Conservation (phyloP, 2,797 vertebrate genomes). For the Petrocephalus sullivani region DNA sequence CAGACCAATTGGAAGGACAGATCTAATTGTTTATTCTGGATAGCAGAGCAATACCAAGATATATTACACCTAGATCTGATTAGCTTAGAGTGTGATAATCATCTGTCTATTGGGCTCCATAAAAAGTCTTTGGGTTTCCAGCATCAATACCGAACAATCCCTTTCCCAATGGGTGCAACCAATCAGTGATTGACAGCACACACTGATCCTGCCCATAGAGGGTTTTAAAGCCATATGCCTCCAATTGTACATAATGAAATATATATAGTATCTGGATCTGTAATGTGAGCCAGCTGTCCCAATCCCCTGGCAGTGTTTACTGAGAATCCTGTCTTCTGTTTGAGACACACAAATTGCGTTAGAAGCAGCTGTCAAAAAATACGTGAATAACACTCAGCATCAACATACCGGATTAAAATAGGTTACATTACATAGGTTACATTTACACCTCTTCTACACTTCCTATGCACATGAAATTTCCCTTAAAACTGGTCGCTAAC, state of each 20-base stretch:
- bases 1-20: neutral
- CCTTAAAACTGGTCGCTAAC: neutral
- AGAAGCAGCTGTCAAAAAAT: neutral
- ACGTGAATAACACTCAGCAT: neutral
- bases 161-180: neutral
- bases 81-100: conserved; percentile 10
- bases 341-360: neutral
- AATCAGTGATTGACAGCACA: neutral
- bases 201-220: neutral
- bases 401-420: neutral
- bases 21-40: neutral
- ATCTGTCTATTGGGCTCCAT: neutral
- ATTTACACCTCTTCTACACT: neutral
- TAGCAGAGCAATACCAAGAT: neutral
- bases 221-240: neutral
- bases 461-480: neutral
- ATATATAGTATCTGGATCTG: neutral
- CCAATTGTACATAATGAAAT: neutral
- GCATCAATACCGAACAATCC: conserved; percentile 13
- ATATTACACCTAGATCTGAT: neutral
- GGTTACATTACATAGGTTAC: neutral
- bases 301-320: neutral
- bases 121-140: neutral
- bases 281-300: neutral
- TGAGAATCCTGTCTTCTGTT: neutral